Base-by-base conservation (phyloP, 2,888 invertebrate species). In the Antheraea assamensis region DNA sequence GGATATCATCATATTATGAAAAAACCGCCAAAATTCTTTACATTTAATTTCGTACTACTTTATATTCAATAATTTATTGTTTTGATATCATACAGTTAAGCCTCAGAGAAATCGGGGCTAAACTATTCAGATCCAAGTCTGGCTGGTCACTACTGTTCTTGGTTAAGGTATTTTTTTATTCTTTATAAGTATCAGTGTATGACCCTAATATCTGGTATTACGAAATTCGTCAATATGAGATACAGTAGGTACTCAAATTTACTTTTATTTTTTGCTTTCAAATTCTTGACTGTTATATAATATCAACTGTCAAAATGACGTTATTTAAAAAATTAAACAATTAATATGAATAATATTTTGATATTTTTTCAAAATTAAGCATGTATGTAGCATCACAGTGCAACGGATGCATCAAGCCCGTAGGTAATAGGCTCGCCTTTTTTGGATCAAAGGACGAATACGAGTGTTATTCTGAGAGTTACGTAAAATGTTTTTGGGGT, bases 401-500 rank as follows among this genome's bases (percentile, higher is more conserved):
- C 75, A 81, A 83, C 3, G 81, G 85, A 27, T 92, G 90, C 76
- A 87, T 85, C 74, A 87, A 79, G 70, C 91, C 92, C 0, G 77
- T 75, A 1, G 81, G 81, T 21, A 84, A 83, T 10, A 83, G 90
- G 19, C 82, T 92, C n/a, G 89, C 85, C 0, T 80, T 89, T 19
- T 86, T 90, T 74, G 83, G 85, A 76, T 81, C 81, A 2, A 87
- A 82, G 30, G 88, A 91, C 71, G 87, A 88, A 47, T 90, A 85
- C 66, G 91, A 91, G 75, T 92, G 92, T 76, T 91, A 91, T 75
- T 84, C 90, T 0, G 90, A 93, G 71, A 86, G 89, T 78, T 94
- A 93, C 74, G 80, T 92, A 31, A 92, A 92, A 81, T 91, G 92
- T 76, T 93, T 94, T 77, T 93, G 92, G 93, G 85, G 87, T 7